These are phyloP conservation scores for Craseonycteris thonglongyai DNA, from an alignment of 2,113 vertebrate species.

Conservation along the genomic window DNA sequence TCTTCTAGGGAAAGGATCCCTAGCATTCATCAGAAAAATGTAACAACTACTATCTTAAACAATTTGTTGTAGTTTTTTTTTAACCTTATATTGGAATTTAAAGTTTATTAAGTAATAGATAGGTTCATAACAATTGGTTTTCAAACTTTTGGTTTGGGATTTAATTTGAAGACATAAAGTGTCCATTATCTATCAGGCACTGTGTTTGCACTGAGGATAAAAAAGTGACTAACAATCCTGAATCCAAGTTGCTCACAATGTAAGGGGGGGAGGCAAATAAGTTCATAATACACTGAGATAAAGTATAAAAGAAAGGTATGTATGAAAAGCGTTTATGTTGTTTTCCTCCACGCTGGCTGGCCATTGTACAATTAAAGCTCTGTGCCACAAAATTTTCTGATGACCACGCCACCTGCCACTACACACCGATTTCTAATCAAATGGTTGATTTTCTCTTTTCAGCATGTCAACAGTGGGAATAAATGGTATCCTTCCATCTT, in stretches of 20 bases:
- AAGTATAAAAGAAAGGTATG: background rate
- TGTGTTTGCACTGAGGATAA: background rate
- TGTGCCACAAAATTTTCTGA: background rate
- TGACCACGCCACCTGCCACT: background rate
- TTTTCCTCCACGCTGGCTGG: background rate
- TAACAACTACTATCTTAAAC: background rate
- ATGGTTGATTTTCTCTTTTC: background rate
- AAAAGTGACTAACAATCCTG: background rate
- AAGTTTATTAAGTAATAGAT: too few species aligned
- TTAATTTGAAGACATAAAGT: background rate
- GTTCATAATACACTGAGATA: background rate
- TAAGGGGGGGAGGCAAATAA: background rate
- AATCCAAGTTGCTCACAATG: background rate
- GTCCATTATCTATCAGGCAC: background rate
- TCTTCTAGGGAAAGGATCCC: background rate
- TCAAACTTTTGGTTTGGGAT: background rate
- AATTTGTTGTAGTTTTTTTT: too few species aligned
- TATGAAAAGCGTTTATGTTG: background rate
- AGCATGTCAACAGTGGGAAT: background rate
- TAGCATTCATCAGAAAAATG: background rate
- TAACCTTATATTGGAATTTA: too few species aligned
- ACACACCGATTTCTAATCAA: constrained; percentile 9
- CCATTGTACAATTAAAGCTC: background rate
- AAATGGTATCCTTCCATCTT: background rate
- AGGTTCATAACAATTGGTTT: background rate